A percentile compares a stretch with the other conserved stretches of the same genome.
Conservation (phyloP, 2,888 invertebrate genomes). For the Myopa tessellatipennis region DNA sequence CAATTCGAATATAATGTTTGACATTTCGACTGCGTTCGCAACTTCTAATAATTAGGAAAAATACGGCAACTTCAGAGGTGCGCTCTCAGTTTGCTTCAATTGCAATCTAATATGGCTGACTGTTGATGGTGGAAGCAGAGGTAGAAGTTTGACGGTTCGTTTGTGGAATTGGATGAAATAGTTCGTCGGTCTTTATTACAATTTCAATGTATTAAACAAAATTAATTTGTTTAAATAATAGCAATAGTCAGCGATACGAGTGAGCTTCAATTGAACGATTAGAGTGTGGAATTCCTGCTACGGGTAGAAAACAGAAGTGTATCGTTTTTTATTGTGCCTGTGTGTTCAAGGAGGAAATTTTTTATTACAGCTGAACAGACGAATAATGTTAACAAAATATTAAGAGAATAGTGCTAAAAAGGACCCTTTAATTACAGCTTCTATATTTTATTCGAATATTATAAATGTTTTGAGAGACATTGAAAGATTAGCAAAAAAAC, state of each 20-base stretch:
- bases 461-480: neutral
- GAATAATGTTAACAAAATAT: neutral
- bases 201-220: conserved; percentile 25
- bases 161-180: neutral
- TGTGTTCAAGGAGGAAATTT: conserved; percentile 25
- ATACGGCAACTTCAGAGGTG: conserved; percentile 21
- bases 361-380: neutral
- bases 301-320: conserved; percentile 21
- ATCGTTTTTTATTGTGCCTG: conserved; percentile 32
- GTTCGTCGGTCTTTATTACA: conserved; percentile 22
- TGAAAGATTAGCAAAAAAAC: neutral
- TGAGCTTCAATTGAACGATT: neutral
- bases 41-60: conserved; percentile 5
- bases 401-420: neutral
- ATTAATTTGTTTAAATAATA: conserved; percentile 11
- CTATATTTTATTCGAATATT: neutral
- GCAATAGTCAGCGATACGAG: neutral
- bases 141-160: conserved; percentile 24
- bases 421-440: neutral
- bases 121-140: too few relatives aligned
- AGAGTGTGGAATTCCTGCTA: neutral
- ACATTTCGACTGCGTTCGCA: conserved; percentile 23
- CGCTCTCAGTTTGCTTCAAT: conserved; percentile 8
- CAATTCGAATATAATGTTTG: neutral
- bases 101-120: conserved; percentile 39